phyloP scores from a whole-genome alignment of 2,888 invertebrate species.

The Eugnorisma glareosa region DNA sequence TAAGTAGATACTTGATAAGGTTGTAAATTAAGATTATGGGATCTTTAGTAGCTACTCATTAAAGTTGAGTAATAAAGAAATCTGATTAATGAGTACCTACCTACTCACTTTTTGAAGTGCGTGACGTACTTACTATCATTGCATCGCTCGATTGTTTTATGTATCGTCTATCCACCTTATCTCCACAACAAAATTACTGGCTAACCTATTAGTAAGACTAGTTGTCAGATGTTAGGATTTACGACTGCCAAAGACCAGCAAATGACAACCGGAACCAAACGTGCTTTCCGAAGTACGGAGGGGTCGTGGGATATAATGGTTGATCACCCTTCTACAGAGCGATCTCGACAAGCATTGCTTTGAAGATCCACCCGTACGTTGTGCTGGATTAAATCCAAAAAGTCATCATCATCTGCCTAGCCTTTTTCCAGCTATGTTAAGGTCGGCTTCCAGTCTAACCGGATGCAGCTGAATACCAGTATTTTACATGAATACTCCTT shows the following conservation, averaged over 20 bases:
- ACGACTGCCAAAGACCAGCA: neutral
- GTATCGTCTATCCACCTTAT: neutral
- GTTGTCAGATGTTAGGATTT: neutral
- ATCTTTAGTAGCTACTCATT: neutral
- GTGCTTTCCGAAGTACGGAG: neutral
- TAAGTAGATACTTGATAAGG: conserved; percentile 20
- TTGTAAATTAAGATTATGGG: conserved; percentile 18
- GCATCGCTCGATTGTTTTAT: neutral
- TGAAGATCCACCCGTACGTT: neutral
- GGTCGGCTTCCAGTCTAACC: too few relatives aligned
- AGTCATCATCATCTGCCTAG: too few relatives aligned
- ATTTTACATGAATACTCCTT: too few relatives aligned
- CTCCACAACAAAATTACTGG: neutral
- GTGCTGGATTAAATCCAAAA: neutral
- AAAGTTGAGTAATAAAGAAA: conserved; percentile 8
- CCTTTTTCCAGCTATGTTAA: too few relatives aligned
- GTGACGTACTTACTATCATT: neutral
- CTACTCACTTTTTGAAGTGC: neutral
- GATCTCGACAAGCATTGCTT: neutral
- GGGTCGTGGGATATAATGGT: neutral
- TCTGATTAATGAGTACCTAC: too few relatives aligned
- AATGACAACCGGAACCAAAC: neutral
- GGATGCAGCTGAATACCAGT: too few relatives aligned
- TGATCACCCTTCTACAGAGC: neutral
- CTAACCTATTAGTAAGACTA: neutral